Conservation (phyloP, 2,888 invertebrate genomes). For the Drosophila birchii region DNA sequence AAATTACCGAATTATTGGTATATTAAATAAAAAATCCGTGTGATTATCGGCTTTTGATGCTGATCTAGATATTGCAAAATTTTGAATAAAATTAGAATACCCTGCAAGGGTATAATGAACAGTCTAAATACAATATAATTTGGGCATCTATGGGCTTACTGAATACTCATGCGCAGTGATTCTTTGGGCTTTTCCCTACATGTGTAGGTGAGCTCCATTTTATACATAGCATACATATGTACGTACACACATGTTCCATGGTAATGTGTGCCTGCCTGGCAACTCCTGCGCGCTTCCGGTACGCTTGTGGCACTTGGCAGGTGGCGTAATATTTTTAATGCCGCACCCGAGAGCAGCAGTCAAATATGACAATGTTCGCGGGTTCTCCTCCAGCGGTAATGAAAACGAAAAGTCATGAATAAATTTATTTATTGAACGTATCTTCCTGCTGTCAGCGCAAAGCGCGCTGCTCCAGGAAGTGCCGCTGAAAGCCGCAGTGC, state of each 20-base stretch:
- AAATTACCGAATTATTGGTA: not conserved
- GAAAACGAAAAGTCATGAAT: conserved; percentile 59
- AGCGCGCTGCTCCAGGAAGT: conserved; percentile 32
- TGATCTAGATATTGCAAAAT: not conserved
- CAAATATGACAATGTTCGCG: conserved; percentile 32
- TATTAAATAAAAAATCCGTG: not conserved
- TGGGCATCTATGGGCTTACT: conserved; percentile 2
- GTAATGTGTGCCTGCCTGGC: conserved; percentile 5
- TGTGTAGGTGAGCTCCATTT: not conserved
- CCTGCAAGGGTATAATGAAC: not conserved
- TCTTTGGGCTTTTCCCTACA: not conserved
- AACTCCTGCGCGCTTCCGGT: conserved; percentile 17
- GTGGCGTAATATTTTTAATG: conserved; percentile 35
- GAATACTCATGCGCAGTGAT: conserved; percentile 11
- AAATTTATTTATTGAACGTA: conserved; percentile 63
- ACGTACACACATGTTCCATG: not conserved
- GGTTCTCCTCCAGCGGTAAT: conserved; percentile 11
- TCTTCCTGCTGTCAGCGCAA: conserved; percentile 22
- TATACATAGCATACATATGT: not conserved
- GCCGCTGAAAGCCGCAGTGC: conserved; percentile 45
- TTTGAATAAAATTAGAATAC: not conserved
- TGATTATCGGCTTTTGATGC: not conserved
- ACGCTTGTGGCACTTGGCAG: conserved; percentile 21
- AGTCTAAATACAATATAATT: not conserved
- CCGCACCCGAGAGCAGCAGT: conserved; percentile 20